Conservation (phyloP, 2,888 invertebrate genomes). For the Temnothorax rugatulus region DNA sequence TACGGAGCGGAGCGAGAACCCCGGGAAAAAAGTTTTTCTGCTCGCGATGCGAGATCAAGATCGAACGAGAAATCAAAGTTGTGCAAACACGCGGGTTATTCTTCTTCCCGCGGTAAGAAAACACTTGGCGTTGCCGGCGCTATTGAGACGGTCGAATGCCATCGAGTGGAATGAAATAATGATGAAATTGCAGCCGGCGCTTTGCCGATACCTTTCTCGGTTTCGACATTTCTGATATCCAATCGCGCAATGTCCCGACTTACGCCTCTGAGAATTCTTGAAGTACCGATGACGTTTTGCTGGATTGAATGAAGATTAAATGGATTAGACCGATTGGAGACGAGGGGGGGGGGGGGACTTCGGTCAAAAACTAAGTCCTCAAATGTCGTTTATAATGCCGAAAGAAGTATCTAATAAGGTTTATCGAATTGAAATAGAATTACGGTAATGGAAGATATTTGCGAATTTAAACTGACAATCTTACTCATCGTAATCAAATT, state of each 20-base stretch:
- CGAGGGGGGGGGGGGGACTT: not conserved
- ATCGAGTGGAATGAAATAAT: slow-evolving; percentile 53
- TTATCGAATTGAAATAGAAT: slow-evolving; percentile 3
- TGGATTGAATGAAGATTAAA: slow-evolving; percentile 43
- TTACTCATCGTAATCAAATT: not conserved
- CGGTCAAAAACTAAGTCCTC: not conserved
- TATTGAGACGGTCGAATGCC: slow-evolving; percentile 42
- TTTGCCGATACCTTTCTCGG: slow-evolving; percentile 23
- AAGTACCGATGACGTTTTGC: slow-evolving; percentile 6
- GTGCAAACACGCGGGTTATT: slow-evolving; percentile 33
- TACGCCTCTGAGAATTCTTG: slow-evolving; percentile 25
- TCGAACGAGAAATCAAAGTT: slow-evolving; percentile 32
- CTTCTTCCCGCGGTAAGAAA: slow-evolving; percentile 27
- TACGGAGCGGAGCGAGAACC: not conserved
- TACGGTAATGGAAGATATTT: not conserved
- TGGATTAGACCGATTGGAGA: slow-evolving; percentile 37
- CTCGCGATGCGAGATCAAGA: slow-evolving; percentile 33
- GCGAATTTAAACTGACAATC: not conserved
- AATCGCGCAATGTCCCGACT: slow-evolving; percentile 34
- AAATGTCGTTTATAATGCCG: not conserved
- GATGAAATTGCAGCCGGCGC: slow-evolving; percentile 38
- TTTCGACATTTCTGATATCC: slow-evolving; percentile 44
- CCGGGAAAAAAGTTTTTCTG: slow-evolving; percentile 18
- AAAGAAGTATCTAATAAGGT: not conserved
- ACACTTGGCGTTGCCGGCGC: slow-evolving; percentile 24